These are phyloP conservation scores for Lamprologus tigripictilis DNA, from an alignment of 2,113 vertebrate genomes.

Conservation along the genomic window DNA sequence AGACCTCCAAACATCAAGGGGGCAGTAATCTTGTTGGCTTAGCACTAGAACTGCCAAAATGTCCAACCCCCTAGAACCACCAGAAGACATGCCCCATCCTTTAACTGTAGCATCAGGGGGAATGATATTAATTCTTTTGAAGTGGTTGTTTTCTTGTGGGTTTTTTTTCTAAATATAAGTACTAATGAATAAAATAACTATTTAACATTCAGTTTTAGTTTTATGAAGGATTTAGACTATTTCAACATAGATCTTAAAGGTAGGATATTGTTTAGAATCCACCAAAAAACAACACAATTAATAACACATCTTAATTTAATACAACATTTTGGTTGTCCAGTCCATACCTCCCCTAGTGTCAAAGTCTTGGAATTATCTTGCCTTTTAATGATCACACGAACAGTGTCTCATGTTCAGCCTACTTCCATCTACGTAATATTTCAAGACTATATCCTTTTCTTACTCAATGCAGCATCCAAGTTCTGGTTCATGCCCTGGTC, in stretches of 20 bases:
- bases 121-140: neutral
- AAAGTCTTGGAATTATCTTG: neutral
- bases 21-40: conserved; percentile 5
- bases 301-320: neutral
- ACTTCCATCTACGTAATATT: neutral
- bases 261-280: neutral
- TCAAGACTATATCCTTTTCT: neutral
- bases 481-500: neutral
- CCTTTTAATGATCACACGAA: neutral
- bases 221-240: neutral
- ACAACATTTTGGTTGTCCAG: neutral
- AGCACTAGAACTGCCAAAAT: neutral
- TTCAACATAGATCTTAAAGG: neutral
- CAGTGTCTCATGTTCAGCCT: neutral
- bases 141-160: neutral
- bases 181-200: neutral
- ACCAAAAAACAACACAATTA: neutral
- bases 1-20: conserved; percentile 29
- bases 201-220: neutral
- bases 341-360: neutral
- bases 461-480: neutral
- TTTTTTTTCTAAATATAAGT: neutral
- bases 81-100: neutral
- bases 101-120: neutral
- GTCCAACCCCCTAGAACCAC: neutral